phyloP scores from a whole-genome alignment of 2,113 vertebrate species.

The Mirounga angustirostris region DNA sequence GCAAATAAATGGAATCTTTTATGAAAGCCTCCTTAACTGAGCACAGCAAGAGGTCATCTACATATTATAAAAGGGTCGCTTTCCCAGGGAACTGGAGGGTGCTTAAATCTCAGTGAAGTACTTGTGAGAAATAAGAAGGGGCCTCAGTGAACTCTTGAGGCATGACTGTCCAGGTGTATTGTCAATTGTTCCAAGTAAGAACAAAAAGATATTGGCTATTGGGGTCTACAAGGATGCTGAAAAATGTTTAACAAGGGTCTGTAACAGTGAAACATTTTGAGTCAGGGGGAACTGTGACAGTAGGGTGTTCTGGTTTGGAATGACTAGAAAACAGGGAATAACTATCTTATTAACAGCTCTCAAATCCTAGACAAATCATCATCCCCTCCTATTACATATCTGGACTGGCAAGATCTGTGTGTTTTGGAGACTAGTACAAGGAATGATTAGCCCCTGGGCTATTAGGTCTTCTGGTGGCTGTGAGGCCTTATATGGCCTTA shows the following conservation, averaged over 20 bases:
- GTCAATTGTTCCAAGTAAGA: not conserved
- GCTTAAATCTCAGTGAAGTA: not conserved
- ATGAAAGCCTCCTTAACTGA: not conserved
- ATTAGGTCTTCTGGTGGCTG: not conserved
- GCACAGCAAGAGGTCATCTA: not conserved
- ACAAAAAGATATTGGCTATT: not conserved
- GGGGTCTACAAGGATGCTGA: not conserved
- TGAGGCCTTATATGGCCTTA: not conserved
- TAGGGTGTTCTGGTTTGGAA: not conserved
- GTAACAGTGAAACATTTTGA: not conserved
- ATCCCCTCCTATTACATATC: not conserved
- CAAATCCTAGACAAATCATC: not conserved
- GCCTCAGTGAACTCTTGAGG: not conserved
- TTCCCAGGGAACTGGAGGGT: not conserved
- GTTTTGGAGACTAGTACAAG: not conserved
- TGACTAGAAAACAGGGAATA: not conserved
- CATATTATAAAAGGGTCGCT: not conserved
- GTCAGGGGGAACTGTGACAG: not conserved
- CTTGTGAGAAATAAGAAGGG: not conserved
- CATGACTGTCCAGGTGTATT: not conserved
- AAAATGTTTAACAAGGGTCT: not conserved
- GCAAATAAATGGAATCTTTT: not conserved
- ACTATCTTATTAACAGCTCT: not conserved
- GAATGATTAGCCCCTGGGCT: not conserved
- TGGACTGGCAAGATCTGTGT: not conserved